phyloP scores from a whole-genome alignment of 2,797 vertebrate species.

The Momotus momota region DNA sequence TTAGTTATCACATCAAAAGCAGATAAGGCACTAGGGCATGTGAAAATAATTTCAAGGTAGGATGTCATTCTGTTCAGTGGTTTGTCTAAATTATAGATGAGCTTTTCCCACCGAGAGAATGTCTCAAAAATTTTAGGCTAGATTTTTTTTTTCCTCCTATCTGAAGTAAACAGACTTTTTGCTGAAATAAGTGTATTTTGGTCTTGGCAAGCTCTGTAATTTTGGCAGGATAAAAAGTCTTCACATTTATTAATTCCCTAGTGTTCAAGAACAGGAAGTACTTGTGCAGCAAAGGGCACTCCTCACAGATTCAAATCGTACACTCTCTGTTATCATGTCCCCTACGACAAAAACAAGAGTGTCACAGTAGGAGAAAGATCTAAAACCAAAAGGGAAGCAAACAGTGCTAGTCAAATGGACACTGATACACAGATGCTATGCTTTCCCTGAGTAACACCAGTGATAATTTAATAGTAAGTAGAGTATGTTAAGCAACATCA shows the following conservation, averaged over 20 bases:
- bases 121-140: neutral
- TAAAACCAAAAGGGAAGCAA: neutral
- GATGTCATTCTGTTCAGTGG: conserved; percentile 30
- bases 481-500: neutral
- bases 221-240: neutral
- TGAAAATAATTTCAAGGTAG: conserved; percentile 54
- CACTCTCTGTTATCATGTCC: neutral
- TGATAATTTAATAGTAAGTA: neutral
- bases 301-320: neutral
- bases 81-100: conserved; percentile 34
- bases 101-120: neutral
- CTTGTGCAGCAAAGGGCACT: neutral
- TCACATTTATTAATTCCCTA: neutral
- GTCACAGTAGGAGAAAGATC: neutral
- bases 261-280: neutral
- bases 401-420: neutral
- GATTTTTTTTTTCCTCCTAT: neutral
- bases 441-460: neutral
- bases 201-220: neutral
- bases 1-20: conserved; percentile 36
- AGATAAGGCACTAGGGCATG: neutral
- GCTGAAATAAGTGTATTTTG: neutral
- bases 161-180: neutral
- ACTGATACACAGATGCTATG: neutral
- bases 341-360: neutral